A percentile compares a stretch with the other conserved stretches of the same genome.
Evolutionary conservation across 2,888 invertebrate genomes (phyloP).

Genomic region (Heteromurus nitidus): DNA sequence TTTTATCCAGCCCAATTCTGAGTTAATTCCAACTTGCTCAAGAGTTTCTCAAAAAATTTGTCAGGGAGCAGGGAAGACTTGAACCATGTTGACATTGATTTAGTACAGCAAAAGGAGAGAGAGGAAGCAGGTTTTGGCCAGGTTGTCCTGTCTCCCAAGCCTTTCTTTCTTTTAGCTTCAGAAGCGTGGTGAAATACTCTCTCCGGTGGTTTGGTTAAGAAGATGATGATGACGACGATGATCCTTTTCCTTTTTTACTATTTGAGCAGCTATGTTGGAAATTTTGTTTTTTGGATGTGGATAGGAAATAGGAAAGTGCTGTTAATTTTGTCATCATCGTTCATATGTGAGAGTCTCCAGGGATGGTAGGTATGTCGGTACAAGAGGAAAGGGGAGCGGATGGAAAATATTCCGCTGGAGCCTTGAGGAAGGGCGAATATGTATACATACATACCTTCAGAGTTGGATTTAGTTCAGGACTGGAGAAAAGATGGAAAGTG

Average conservation of each 20-base stretch:
- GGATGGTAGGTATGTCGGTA: not conserved
- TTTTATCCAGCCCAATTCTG: no score
- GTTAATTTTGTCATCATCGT: conserved; percentile 43
- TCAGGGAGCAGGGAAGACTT: no score
- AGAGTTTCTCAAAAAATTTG: no score
- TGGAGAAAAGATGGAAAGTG: conserved; percentile 4
- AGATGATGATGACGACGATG: conserved; percentile 2
- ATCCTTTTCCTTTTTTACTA: not conserved
- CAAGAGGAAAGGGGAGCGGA: conserved; percentile 26
- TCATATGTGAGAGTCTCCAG: conserved; percentile 4
- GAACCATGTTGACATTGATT: no score
- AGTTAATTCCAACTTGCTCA: no score
- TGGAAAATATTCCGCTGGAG: conserved; percentile 24
- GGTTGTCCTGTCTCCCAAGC: not conserved
- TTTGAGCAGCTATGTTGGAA: not conserved
- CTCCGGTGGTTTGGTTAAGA: no score
- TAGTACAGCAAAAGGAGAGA: no score
- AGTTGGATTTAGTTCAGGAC: no score
- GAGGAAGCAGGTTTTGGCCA: no score
- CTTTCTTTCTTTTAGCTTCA: not conserved
- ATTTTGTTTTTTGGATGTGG: not conserved
- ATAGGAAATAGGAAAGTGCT: conserved; percentile 18
- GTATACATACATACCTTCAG: no score
- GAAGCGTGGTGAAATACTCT: conserved; percentile 12
- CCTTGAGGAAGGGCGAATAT: not conserved